Evolutionary conservation across 2,888 invertebrate genomes (phyloP), one percentile per base, ranked within the genome.

Genomic region (Drosophila heteroneura): DNA sequence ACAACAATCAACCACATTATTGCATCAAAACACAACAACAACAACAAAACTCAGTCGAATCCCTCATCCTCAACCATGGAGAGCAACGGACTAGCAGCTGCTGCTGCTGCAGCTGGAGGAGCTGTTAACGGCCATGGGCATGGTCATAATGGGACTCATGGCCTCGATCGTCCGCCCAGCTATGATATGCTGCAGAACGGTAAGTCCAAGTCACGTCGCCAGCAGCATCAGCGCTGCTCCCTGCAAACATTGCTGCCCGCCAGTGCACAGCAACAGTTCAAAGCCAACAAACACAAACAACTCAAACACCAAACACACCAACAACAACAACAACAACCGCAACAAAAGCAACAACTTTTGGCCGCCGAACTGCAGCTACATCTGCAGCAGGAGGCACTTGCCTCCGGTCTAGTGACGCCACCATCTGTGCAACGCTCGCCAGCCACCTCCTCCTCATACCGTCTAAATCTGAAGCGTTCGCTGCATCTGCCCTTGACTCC

Each of bases 121-220:
- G 66, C 64, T 19, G 78, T 66, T 73, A 90, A 90, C 53, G 75
- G 83, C 22, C 83, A 87, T 60, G 82, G 78, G 28, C 58, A 58
- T 54, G 73, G 77, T 16, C 53, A 53, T 47, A 47, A 47, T 53
- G 53, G 53, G 9, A 47, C 47, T 6, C 69, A 69, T 54, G 76
- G 79, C 22, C 74, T 88, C 65, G 85, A 86, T 58, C 83, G 89
- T 30, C 90, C 89, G 62, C 93, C 93, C 83, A 94, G 94, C 86
- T 94, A 94, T 80, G 94, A 94, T 82, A 93, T 93, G 90, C 92
- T 94, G 76, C 93, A 93, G 90, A 94, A 93, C 81, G 94, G 94
- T 94, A 94, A 94, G 93, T 94, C 93, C 87, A 94, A 94, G 93
- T 94, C 93, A 85, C 92, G 91, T 79, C 90, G 92, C 74, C 92